phyloP scores from a whole-genome alignment of 92 coral and sea anemone genomes.

The Pocillopora meandrina region DNA sequence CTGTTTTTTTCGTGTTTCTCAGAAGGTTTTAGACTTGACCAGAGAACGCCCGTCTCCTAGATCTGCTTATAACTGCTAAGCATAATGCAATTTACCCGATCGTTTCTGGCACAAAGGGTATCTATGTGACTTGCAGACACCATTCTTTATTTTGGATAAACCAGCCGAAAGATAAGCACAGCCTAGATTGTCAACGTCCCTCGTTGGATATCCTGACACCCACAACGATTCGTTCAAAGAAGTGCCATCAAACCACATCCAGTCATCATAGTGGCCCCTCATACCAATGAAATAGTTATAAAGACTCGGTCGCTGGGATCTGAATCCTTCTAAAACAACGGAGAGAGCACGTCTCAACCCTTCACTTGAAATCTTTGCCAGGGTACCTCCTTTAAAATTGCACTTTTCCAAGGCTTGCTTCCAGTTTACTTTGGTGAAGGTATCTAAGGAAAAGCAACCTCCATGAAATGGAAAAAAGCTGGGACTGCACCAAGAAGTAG shows the following conservation, averaged over 20 bases:
- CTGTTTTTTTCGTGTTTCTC: no score
- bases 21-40: no score
- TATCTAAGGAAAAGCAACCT: slow-evolving; percentile 22
- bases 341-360: slow-evolving; percentile 30
- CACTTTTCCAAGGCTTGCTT: not conserved
- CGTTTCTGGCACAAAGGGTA: slow-evolving; percentile 1
- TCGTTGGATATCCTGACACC: slow-evolving; percentile 4
- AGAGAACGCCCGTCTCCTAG: no score
- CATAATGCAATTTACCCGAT: not conserved
- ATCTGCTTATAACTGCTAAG: no score
- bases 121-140: not conserved
- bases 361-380: slow-evolving; percentile 31
- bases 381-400: slow-evolving; percentile 17
- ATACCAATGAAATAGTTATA: no score
- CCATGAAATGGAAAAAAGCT: slow-evolving; percentile 27
- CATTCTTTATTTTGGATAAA: not conserved
- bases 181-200: not conserved
- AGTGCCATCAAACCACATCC: slow-evolving; percentile 15
- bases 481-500: not conserved
- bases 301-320: not conserved
- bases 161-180: slow-evolving; percentile 15
- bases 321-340: slow-evolving; percentile 6
- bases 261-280: not conserved
- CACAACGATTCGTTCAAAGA: not conserved
- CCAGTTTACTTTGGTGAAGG: not conserved